Base-by-base conservation (phyloP, 1,140 invertebrate species). In the Cyphomyrmex costatus region DNA sequence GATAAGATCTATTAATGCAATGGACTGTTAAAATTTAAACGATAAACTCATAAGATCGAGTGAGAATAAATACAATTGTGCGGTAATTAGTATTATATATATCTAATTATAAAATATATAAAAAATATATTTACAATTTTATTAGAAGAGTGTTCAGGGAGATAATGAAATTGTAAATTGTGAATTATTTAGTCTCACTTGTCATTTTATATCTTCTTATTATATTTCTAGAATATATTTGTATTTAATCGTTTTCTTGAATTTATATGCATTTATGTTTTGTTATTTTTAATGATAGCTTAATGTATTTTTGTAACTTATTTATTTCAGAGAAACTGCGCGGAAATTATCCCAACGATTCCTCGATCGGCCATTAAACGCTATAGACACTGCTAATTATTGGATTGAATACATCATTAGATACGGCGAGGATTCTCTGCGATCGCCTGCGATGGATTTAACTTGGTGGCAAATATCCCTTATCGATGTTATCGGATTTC, bases 401-500 rank as follows among this genome's bases (percentile, higher is more conserved):
- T 97, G 96, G 96, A 94, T 96, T 7, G 96, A 97, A 88, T 96
- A 96, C 85, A 93, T 96, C 0, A 92, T 96, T 4, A 93, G 95
- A 65, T 95, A 97, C 89, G 95, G 95, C 0, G 95, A 95, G 0
- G 95, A 92, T 24, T 74, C 77, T 2, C 89, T 96, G 16, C 94
- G 93, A 87, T 95, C 95, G 2, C 89, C 94, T 0, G 89, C 93
- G 0, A 84, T 94, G 73, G 90, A 95, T 36, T 80, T 95, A 10
- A 42, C 76, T 0, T 96, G 95, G 94, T 96, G 95, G 92, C 92
- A 96, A 89, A 76, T 94, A 30, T 82, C 92, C n/a, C 88, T 96
- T 61, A 21, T 96, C 0, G 95, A 96, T 86, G 92, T 95, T 24
- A 89, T 89, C 53, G 60, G 60, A 2, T 87, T 90, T 21, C 19